These are phyloP conservation scores for Myodes glareolus DNA, from an alignment of 2,113 vertebrate species.

Conservation along the genomic window DNA sequence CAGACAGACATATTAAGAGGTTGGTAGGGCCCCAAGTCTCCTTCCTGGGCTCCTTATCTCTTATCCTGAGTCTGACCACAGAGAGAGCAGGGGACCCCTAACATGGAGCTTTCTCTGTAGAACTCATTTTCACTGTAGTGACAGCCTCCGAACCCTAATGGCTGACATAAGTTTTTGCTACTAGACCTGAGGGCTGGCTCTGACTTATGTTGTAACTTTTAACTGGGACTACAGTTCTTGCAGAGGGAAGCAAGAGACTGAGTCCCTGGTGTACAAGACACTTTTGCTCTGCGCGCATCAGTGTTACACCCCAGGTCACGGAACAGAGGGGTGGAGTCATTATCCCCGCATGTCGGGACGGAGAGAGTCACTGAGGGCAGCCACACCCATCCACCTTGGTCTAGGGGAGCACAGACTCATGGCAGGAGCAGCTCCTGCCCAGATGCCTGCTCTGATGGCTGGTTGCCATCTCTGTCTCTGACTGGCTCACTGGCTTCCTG, in stretches of 20 bases:
- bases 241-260: background rate
- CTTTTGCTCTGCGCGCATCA: background rate
- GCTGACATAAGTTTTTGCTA: background rate
- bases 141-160: background rate
- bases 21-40: background rate
- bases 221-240: background rate
- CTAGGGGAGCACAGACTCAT: background rate
- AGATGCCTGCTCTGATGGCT: background rate
- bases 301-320: background rate
- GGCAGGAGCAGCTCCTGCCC: background rate
- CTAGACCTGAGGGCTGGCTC: background rate
- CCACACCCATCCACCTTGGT: background rate
- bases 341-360: background rate
- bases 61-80: background rate
- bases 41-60: background rate
- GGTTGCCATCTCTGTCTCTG: background rate
- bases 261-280: background rate
- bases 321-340: background rate
- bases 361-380: background rate
- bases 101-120: too few relatives aligned
- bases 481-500: background rate
- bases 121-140: background rate
- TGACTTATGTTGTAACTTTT: background rate
- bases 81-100: background rate
- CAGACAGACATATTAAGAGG: background rate